phyloP scores from a whole-genome alignment of 2,888 invertebrate species.

The Merodon equestris region DNA sequence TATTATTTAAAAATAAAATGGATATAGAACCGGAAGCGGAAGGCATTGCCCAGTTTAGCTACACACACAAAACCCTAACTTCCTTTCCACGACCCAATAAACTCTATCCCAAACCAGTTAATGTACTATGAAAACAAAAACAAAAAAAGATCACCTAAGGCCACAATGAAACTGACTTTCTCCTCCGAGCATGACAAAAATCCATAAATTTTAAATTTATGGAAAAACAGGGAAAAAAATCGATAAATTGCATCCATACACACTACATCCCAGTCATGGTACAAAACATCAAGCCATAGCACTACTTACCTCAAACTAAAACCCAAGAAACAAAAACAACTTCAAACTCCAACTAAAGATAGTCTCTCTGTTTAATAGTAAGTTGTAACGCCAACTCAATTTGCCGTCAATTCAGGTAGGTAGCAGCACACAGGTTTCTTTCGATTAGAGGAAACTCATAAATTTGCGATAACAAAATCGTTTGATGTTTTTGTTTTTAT shows the following conservation, averaged over 20 bases:
- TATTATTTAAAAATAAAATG: no score
- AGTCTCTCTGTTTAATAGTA: slow-evolving; percentile 7
- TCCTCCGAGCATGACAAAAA: neutral
- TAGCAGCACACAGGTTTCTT: slow-evolving; percentile 23
- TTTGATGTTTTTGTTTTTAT: no score
- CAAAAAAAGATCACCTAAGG: no score
- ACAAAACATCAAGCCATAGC: neutral
- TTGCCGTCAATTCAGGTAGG: slow-evolving; percentile 22
- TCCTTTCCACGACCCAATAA: no score
- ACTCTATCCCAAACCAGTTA: neutral
- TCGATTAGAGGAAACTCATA: slow-evolving; percentile 6
- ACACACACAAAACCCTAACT: no score
- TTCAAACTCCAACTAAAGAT: slow-evolving; percentile 27
- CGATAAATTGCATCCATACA: neutral
- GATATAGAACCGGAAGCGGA: no score
- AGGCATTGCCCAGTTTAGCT: no score
- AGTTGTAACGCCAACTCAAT: slow-evolving; percentile 33
- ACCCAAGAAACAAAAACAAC: slow-evolving; percentile 15
- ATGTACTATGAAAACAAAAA: no score
- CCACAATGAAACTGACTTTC: neutral
- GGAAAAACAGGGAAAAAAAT: neutral
- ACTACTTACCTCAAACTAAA: slow-evolving; percentile 35
- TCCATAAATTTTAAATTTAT: slow-evolving; percentile 2
- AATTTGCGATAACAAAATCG: slow-evolving; percentile 3
- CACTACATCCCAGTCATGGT: neutral